Conservation (phyloP, 1,140 invertebrate genomes). For the Philotrypesis tridentata region DNA sequence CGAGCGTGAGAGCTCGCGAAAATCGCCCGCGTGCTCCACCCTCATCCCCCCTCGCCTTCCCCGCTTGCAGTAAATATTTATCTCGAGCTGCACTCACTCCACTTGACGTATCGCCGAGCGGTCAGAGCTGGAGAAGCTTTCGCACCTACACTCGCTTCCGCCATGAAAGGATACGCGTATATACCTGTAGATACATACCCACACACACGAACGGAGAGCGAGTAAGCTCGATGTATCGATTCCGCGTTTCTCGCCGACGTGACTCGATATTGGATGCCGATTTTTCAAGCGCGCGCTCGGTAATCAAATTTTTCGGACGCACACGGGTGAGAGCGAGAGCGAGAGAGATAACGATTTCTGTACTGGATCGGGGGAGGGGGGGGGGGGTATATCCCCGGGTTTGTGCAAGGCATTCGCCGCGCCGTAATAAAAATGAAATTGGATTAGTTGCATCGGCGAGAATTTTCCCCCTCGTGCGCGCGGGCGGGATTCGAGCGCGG, state of each 20-base stretch:
- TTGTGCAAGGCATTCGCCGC: neutral
- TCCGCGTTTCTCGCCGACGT: constrained; percentile 2
- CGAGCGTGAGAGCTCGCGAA: neutral
- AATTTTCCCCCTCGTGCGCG: neutral
- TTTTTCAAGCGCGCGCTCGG: neutral
- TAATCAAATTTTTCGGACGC: constrained; percentile 20
- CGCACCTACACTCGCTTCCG: neutral
- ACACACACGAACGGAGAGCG: neutral
- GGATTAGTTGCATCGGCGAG: neutral
- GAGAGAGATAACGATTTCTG: neutral
- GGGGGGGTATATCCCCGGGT: neutral
- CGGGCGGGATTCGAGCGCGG: neutral
- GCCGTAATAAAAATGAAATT: neutral
- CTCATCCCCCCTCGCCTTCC: no score
- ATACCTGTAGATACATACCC: neutral
- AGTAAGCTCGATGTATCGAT: neutral
- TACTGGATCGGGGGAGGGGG: no score
- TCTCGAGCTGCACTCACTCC: neutral
- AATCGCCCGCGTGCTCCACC: neutral
- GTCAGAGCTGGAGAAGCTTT: neutral
- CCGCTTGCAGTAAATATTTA: constrained; percentile 38
- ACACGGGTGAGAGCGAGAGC: no score
- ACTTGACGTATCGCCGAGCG: neutral
- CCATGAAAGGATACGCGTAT: neutral
- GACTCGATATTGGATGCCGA: constrained; percentile 4